Conservation (phyloP, 2,888 invertebrate genomes). For the Trichopoda pennipes region DNA sequence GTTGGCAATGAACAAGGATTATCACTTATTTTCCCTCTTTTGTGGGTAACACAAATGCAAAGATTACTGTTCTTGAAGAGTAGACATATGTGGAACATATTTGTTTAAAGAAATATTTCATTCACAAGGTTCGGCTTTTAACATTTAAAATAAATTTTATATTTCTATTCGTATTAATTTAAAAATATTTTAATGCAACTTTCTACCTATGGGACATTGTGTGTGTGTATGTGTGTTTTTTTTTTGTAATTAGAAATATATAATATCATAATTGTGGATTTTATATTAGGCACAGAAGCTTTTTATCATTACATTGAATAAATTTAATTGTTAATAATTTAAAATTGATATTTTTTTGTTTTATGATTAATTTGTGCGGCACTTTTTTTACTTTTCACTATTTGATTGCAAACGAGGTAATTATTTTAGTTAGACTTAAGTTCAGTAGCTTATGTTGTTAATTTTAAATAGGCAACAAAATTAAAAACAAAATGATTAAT, state of each 20-base stretch:
- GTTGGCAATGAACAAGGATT: conserved; percentile 66
- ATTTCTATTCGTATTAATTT: background rate
- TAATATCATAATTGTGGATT: background rate
- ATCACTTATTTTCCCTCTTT: conserved; percentile 45
- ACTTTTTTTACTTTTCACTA: too few relatives aligned
- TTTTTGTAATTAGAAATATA: background rate
- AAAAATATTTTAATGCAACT: background rate
- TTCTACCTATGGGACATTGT: background rate
- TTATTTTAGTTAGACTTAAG: too few relatives aligned
- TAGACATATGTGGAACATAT: conserved; percentile 43
- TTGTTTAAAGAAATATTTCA: background rate
- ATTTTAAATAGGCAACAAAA: too few relatives aligned
- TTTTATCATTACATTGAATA: background rate
- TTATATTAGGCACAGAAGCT: background rate
- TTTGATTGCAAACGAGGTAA: too few relatives aligned
- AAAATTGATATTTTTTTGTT: background rate
- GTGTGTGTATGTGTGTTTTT: background rate
- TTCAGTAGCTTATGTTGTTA: too few relatives aligned
- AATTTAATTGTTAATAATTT: too few relatives aligned
- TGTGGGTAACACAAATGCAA: conserved; percentile 1
- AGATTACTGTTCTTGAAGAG: conserved; percentile 43
- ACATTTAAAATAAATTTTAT: background rate
- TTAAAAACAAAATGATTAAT: too few relatives aligned
- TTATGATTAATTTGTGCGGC: too few relatives aligned
- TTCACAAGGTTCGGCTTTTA: background rate